Evolutionary conservation across 2,113 vertebrate species (phyloP).

Genomic region (Daubentonia madagascariensis): DNA sequence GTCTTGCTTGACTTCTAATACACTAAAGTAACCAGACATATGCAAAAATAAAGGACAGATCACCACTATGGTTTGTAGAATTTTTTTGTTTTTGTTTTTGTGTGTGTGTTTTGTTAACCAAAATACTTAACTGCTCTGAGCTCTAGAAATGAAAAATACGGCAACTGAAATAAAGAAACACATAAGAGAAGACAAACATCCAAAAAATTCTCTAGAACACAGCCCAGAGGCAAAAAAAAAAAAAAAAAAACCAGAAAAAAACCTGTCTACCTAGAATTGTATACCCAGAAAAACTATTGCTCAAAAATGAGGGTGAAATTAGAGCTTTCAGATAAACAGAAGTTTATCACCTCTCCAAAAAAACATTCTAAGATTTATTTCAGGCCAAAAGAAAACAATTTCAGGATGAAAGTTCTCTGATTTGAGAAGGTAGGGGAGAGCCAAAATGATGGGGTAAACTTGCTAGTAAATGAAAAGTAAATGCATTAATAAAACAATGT

Average conservation of each 20-base stretch:
- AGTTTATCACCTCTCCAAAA: neutral
- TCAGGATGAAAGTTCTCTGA: neutral
- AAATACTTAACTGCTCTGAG: conserved; percentile 10
- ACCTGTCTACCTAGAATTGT: neutral
- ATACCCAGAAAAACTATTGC: conserved; percentile 47
- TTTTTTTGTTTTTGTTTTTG: neutral
- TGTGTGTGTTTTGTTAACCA: neutral
- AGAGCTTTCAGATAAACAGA: conserved; percentile 16
- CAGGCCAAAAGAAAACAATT: conserved; percentile 14
- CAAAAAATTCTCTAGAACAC: conserved; percentile 50
- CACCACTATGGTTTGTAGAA: neutral
- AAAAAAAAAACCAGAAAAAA: neutral
- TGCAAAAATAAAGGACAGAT: conserved; percentile 25
- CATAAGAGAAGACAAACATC: neutral
- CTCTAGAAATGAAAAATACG: conserved; percentile 32
- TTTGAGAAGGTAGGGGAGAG: neutral
- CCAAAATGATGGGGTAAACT: neutral
- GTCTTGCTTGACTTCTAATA: neutral
- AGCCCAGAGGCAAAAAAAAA: conserved; percentile 10
- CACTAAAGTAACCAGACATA: neutral
- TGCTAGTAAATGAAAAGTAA: neutral
- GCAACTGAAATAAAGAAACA: neutral
- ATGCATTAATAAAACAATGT: neutral
- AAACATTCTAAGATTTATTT: neutral
- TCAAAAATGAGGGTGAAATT: conserved; percentile 14